phyloP scores from a whole-genome alignment of 2,797 vertebrate species.

The Enteromius radiatus region DNA sequence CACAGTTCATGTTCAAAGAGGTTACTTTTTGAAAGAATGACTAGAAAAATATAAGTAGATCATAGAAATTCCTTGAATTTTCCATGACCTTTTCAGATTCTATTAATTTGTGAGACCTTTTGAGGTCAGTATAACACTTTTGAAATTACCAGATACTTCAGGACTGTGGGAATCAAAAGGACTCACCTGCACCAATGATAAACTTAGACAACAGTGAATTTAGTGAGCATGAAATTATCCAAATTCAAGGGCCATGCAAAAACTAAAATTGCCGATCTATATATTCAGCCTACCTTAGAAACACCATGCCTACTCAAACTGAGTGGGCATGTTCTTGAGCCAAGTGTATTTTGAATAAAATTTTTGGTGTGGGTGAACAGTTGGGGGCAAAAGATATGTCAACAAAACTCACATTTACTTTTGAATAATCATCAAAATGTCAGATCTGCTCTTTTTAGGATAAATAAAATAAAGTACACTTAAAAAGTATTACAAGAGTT shows the following conservation, averaged over 20 bases:
- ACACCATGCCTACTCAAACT: not conserved
- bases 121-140: not conserved
- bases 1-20: not conserved
- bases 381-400: not conserved
- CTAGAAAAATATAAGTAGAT: not conserved
- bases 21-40: not conserved
- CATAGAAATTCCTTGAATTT: not conserved
- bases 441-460: not conserved
- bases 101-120: not conserved
- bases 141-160: not conserved
- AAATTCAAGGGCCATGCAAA: not conserved
- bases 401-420: not conserved
- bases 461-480: not conserved
- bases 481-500: not conserved
- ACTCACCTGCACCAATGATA: not conserved
- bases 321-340: not conserved
- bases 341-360: conserved; percentile 12
- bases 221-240: not conserved
- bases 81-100: not conserved
- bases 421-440: not conserved
- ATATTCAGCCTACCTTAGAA: not conserved
- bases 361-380: not conserved
- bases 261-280: conserved; percentile 7
- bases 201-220: not conserved
- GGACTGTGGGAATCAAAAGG: not conserved